Evolutionary conservation across 1,140 invertebrate species (phyloP).

Genomic region (Akabosia matsudoensis): DNA sequence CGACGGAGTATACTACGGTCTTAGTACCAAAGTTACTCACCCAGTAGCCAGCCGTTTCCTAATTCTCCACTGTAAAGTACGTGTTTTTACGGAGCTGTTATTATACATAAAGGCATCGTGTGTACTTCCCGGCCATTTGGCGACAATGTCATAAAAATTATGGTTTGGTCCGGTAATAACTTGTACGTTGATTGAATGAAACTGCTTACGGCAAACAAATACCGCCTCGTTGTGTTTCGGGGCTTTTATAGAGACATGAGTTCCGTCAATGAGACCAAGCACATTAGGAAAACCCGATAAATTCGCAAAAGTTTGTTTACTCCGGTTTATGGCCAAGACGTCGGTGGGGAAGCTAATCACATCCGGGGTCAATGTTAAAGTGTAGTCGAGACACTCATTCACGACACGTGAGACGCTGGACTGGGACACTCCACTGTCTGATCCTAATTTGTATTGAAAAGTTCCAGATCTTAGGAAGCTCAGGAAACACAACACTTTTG

Average conservation of each 20-base stretch:
- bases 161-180: constrained; percentile 49
- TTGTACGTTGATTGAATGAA: constrained; percentile 36
- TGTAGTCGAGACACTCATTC: neutral
- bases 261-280: constrained; percentile 47
- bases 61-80: constrained; percentile 38
- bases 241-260: constrained; percentile 45
- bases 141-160: constrained; percentile 50
- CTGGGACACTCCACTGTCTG: constrained; percentile 22
- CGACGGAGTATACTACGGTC: no score
- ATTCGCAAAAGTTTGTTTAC: constrained; percentile 22
- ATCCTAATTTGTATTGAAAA: constrained; percentile 30
- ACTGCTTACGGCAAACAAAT: constrained; percentile 28
- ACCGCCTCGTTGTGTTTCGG: constrained; percentile 30
- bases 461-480: constrained; percentile 29
- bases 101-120: constrained; percentile 51
- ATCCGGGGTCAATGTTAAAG: neutral
- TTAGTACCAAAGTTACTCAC: constrained; percentile 9
- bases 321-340: neutral
- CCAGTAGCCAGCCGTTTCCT: constrained; percentile 23
- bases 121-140: constrained; percentile 49
- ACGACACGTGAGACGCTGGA: constrained; percentile 8
- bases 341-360: constrained; percentile 14
- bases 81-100: constrained; percentile 36
- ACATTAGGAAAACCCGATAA: constrained; percentile 30
- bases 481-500: constrained; percentile 22